Percentiles rank a stretch among this genome's conserved stretches.
Evolutionary conservation across 2,113 vertebrate genomes (phyloP).

Genomic region (Orientallactaga bullata): DNA sequence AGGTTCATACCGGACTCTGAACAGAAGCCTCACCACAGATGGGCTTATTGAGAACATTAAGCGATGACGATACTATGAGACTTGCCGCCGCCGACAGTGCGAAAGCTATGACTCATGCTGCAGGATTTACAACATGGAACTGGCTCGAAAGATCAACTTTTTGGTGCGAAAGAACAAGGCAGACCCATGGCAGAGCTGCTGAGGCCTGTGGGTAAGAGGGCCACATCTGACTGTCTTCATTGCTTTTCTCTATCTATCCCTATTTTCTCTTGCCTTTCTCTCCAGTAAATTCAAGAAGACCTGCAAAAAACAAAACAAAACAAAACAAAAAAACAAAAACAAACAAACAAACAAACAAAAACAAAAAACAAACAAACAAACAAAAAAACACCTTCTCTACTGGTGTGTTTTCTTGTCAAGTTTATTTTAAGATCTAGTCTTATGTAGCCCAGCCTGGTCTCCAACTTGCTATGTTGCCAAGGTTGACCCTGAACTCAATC

Average conservation of each 20-base stretch:
- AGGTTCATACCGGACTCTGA: no score
- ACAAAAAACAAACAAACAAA: no score
- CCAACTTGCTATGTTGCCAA: neutral
- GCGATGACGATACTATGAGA: constrained; percentile 92
- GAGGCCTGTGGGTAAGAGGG: constrained; percentile 15
- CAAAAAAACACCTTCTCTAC: no score
- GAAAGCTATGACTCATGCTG: constrained; percentile 91
- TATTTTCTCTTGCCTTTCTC: neutral
- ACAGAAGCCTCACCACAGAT: constrained; percentile 88
- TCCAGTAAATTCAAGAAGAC: constrained; percentile 61
- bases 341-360: no score
- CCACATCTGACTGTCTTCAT: neutral
- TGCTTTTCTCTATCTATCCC: neutral
- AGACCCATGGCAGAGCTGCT: constrained; percentile 94
- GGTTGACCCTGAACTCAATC: neutral
- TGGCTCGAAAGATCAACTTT: constrained; percentile 93
- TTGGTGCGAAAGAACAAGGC: constrained; percentile 86
- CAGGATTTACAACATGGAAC: constrained; percentile 92
- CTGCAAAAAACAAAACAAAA: neutral
- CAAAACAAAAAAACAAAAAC: no score
- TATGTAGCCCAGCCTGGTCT: neutral
- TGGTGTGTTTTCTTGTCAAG: no score
- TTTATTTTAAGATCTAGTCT: neutral
- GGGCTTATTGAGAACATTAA: constrained; percentile 89
- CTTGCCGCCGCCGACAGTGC: constrained; percentile 89